Base-by-base conservation (phyloP, 2,113 vertebrate genomes). In the Vulpes vulpes region DNA sequence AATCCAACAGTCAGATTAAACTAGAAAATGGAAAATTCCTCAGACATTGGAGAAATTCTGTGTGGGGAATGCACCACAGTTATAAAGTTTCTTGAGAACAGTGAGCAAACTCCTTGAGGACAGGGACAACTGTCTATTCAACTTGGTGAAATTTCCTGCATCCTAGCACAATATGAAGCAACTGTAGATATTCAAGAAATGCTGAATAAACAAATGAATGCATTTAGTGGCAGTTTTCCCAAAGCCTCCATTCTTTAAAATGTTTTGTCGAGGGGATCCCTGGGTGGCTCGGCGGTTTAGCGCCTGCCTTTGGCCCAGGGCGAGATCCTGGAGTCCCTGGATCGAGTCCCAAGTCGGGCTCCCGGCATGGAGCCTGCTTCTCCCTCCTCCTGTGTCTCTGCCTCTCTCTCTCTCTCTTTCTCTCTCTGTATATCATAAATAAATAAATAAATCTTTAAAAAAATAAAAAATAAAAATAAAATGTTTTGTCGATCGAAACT, bases 1-100 rank as follows among this genome's bases (percentile, higher is more conserved):
- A 87, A 86, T 25, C 71, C 5, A 25, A 51, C 3, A 71, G 69
- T 49, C 96, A 81, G 30, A 85, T 71, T 51, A 79, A 83, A 51
- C 32, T 89, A 73, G n/a, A 97, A 74, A 96, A 85, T n/a, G n/a
- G 16, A 32, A 94, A 93, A 60, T 60, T 59, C 9, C 49, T 64
- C 78, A 51, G 60, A 35, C 8, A 12, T 5, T 69, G 12, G 17
- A 85, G 91, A 95, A 90, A 60, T n/a, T 79, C 65, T 79, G 8
- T n/a, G 3, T 60, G 15, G 25, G 32, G 78, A 19, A 88, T 51
- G 78, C 43, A 20, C 35, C 78, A 65, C 73, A 86, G 57, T 69
- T 73, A 76, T 30, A 76, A 49, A 43, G 16, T 25, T 95, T 92
- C 60, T 49, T 51, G 4, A 94, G 57, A 38, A 92, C 51, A n/a